A percentile compares a stretch with the other conserved stretches of the same genome.
Conservation (phyloP, 2,113 vertebrate species). For the Xiphias gladius region DNA sequence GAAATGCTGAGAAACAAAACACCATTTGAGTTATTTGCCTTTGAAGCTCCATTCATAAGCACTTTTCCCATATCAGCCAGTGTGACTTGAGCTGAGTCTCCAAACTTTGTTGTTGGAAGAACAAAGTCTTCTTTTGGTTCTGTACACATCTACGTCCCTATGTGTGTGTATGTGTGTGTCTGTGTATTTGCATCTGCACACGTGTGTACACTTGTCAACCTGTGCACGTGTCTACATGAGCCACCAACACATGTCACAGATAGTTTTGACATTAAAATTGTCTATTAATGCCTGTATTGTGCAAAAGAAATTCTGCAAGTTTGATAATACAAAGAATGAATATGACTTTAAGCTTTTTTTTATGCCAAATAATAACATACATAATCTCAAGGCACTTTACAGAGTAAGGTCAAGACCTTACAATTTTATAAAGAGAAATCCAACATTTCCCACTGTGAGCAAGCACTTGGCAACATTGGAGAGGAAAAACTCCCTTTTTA, state of each 20-base stretch:
- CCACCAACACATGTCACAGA: constrained; percentile 1
- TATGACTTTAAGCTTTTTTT: not conserved
- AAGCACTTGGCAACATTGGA: no score
- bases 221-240: not conserved
- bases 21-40: constrained; percentile 67
- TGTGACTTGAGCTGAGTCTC: constrained; percentile 41
- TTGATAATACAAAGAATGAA: not conserved
- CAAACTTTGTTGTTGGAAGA: constrained; percentile 42
- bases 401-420: no score
- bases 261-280: constrained; percentile 52
- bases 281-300: constrained; percentile 48
- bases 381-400: no score
- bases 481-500: no score
- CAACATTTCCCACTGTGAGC: no score
- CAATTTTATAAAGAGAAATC: no score
- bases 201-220: constrained; percentile 6
- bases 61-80: constrained; percentile 37
- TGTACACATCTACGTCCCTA: not conserved
- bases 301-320: constrained; percentile 56
- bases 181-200: not conserved
- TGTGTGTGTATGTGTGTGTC: not conserved
- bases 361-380: no score
- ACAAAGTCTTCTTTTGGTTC: constrained; percentile 36
- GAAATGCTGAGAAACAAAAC: constrained; percentile 74
- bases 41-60: constrained; percentile 69